Evolutionary conservation across 2,888 invertebrate species (phyloP).

Genomic region (Polydrusus pterygomalis): DNA sequence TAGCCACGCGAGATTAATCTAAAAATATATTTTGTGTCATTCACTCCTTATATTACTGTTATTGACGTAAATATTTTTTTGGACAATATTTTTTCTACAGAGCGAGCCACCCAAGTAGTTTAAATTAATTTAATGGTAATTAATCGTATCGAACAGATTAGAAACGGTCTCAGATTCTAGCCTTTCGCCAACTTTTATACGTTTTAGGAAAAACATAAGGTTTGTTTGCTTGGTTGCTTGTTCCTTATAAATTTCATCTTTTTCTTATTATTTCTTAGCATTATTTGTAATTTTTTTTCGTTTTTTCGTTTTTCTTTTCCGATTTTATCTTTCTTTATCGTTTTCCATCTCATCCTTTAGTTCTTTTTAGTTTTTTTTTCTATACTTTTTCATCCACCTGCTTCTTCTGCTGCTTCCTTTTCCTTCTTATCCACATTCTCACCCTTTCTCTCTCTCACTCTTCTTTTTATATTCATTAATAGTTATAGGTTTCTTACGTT

Average conservation of each 20-base stretch:
- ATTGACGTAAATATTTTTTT: neutral
- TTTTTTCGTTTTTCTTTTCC: too few species aligned
- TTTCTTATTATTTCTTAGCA: neutral
- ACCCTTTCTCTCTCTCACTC: too few species aligned
- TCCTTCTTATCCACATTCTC: too few species aligned
- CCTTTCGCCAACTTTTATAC: neutral
- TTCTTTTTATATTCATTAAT: too few species aligned
- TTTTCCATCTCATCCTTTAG: too few species aligned
- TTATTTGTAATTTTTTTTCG: too few species aligned
- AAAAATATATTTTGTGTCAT: constrained; percentile 33
- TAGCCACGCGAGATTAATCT: constrained; percentile 25
- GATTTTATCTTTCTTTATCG: too few species aligned
- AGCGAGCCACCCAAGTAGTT: constrained; percentile 12
- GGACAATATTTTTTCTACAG: neutral
- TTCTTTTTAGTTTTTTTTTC: too few species aligned
- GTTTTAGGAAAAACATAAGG: neutral
- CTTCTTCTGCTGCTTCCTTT: too few species aligned
- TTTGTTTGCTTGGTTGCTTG: neutral
- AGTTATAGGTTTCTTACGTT: too few species aligned
- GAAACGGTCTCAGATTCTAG: neutral
- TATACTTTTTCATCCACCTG: too few species aligned
- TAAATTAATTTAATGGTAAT: constrained; percentile 3
- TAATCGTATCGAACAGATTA: neutral
- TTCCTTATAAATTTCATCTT: neutral
- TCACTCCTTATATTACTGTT: constrained; percentile 19